Conservation (phyloP, 2,797 vertebrate genomes). For the Oceanodroma leucorhoa region DNA sequence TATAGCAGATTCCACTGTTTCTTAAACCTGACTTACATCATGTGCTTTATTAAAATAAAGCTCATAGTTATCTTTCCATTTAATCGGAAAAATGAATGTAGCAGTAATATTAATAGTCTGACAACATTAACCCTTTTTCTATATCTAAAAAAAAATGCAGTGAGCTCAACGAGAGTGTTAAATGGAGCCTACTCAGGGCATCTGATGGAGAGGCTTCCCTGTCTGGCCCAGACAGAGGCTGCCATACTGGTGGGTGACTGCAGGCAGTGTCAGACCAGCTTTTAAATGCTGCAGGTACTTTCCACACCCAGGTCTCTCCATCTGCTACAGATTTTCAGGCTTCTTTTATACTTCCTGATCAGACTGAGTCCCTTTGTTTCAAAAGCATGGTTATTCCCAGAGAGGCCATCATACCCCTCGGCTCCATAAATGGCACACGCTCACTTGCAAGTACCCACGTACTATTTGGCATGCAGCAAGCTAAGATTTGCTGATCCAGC, state of each 20-base stretch:
- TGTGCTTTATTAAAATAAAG: slow-evolving; percentile 14
- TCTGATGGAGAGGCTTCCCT: background rate
- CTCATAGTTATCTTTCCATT: background rate
- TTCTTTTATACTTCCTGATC: background rate
- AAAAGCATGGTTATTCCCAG: background rate
- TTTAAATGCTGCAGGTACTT: background rate
- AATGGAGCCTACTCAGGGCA: background rate
- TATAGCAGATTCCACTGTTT: background rate
- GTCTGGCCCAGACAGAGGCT: background rate
- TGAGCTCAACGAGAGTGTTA: background rate
- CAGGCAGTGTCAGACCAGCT: background rate
- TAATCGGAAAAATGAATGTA: slow-evolving; percentile 20
- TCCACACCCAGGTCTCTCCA: background rate
- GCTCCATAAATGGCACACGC: background rate
- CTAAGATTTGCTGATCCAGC: background rate
- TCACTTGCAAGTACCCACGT: background rate
- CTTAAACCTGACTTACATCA: slow-evolving; percentile 31
- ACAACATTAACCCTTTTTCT: background rate
- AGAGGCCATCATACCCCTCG: background rate
- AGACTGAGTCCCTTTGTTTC: background rate
- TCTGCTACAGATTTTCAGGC: background rate
- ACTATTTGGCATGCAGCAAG: background rate
- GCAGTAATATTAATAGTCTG: background rate
- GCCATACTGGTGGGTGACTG: background rate
- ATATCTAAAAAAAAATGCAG: background rate